Evolutionary conservation across 2,888 invertebrate species (phyloP), one percentile per base, ranked within the genome.

Genomic region (Catocala nupta): DNA sequence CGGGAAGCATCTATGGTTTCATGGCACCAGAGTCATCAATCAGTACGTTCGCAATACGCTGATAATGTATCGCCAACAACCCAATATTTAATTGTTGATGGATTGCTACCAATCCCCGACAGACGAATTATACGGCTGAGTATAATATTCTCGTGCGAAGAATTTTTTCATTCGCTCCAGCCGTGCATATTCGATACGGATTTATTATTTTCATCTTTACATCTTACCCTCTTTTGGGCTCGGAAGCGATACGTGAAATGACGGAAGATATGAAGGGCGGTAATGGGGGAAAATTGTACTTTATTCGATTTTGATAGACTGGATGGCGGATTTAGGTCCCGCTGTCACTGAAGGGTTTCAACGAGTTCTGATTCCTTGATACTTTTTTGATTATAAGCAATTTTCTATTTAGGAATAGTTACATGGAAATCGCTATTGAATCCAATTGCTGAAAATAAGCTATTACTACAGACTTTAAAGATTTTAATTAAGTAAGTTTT

Each of bases 241-340:
- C 88, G 93, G 92, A 93, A 93, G 87, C 90, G 92, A 93, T 92
- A 93, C 93, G 93, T 92, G 86, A 92, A 93, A 93, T 90, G 92
- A 91, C 92, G 92, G 91, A 91, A 93, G 92, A 90, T 89, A 87
- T 89, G 91, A 90, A 89, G 91, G 91, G 90, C 90, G 91, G 91
- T 93, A 93, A 93, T 93, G 86, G 92, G 88, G 89, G 91, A 90
- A 93, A 93, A 93, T 93, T 92, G 92, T 89, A 84, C 91, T 90
- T 93, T 92, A 94, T 94, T 93, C 89, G 92, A 93, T 93, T 93
- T 93, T 93, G 93, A 93, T 93, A 91, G 91, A 90, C 91, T 90
- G 87, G 89, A 89, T 90, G 89, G 86, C 78, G 88, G 89, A 91
- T 92, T 93, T 91, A 84, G 89, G 85, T 85, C 83, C 84, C 83